These are phyloP conservation scores for Menidia beryllina DNA, from an alignment of 2,113 vertebrate genomes.

Conservation along the genomic window DNA sequence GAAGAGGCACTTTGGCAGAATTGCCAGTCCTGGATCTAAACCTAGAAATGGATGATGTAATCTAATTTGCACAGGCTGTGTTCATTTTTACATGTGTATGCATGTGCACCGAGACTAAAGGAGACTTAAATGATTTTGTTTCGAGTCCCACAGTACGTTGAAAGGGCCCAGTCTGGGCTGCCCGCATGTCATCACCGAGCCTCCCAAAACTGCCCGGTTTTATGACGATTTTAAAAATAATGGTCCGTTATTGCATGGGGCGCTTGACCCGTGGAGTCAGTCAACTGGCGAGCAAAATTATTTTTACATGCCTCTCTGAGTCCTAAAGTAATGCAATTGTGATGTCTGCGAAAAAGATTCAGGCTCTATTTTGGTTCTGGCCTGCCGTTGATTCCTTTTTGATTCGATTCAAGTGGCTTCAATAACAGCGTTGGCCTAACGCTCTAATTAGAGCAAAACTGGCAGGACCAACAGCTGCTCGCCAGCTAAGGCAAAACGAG, in stretches of 20 bases:
- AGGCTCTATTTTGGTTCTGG: constrained; percentile 54
- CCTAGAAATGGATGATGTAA: constrained; percentile 59
- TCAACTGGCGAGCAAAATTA: constrained; percentile 23
- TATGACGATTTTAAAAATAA: constrained; percentile 45
- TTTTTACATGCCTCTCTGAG: constrained; percentile 43
- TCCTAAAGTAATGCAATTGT: constrained; percentile 50
- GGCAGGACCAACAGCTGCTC: constrained; percentile 16
- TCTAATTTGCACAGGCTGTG: constrained; percentile 34
- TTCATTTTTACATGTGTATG: constrained; percentile 2
- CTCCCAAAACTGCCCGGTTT: constrained; percentile 37
- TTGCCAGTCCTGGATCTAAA: constrained; percentile 46
- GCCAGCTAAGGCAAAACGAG: constrained; percentile 16
- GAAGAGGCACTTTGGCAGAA: constrained; percentile 51
- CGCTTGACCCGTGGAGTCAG: constrained; percentile 40
- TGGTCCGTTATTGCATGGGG: constrained; percentile 48
- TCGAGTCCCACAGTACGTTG: constrained; percentile 32
- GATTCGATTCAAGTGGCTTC: constrained; percentile 45
- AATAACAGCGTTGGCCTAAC: constrained; percentile 50
- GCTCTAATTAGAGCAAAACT: constrained; percentile 21
- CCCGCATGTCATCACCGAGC: constrained; percentile 29
- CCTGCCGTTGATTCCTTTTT: constrained; percentile 14
- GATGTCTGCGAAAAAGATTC: constrained; percentile 68
- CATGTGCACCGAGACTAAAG: constrained; percentile 6
- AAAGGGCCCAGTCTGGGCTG: constrained; percentile 23
- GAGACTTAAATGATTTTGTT: constrained; percentile 47